These are phyloP conservation scores for Halictus rubicundus DNA, from an alignment of 1,140 invertebrate species.

Conservation along the genomic window DNA sequence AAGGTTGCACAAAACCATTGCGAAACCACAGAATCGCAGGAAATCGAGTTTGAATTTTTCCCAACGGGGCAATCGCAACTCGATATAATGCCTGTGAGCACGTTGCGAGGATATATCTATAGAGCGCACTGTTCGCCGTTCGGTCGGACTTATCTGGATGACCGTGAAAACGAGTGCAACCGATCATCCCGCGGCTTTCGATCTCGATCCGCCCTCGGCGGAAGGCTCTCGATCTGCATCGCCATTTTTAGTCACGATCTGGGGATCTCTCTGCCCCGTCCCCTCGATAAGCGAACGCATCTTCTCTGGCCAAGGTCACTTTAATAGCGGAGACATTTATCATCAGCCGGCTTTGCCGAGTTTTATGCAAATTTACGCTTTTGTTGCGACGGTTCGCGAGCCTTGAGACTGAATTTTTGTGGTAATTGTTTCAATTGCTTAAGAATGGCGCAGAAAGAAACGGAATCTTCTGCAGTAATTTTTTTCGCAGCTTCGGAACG, in stretches of 20 bases:
- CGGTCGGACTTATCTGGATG: slow-evolving; percentile 38
- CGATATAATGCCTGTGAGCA: neutral
- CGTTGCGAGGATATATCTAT: slow-evolving; percentile 21
- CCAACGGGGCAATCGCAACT: neutral
- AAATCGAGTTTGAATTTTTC: slow-evolving; percentile 14
- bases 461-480: too few species aligned
- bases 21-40: too few species aligned
- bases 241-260: slow-evolving; percentile 63
- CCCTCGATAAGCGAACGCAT: slow-evolving; percentile 5
- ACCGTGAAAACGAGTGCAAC: slow-evolving; percentile 52
- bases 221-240: slow-evolving; percentile 47
- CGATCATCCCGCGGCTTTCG: slow-evolving; percentile 38
- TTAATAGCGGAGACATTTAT: slow-evolving; percentile 48
- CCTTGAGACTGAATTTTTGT: too few species aligned
- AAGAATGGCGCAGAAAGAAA: too few species aligned
- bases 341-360: neutral
- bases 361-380: too few species aligned
- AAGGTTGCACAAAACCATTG: too few species aligned
- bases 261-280: slow-evolving; percentile 23
- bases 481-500: too few species aligned
- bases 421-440: too few species aligned
- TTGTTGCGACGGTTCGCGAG: too few species aligned
- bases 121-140: neutral
- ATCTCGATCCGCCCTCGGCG: slow-evolving; percentile 50
- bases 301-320: slow-evolving; percentile 27